Evolutionary conservation across 2,888 invertebrate genomes (phyloP), one percentile per base, ranked within the genome.

Genomic region (Plusia festucae): DNA sequence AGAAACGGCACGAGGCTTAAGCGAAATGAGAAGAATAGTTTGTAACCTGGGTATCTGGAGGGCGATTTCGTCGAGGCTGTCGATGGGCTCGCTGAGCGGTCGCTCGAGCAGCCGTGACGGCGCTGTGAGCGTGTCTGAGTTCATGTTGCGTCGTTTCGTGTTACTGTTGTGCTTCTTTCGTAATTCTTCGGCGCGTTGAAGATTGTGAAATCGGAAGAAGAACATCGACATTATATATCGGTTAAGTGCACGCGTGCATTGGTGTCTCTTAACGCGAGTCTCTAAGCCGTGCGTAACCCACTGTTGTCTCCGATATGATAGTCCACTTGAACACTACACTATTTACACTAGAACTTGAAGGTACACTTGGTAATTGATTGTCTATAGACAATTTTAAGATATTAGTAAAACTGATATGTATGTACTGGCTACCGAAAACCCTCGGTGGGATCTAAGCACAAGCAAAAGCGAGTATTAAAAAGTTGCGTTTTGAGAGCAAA

Each of bases 131-230:
- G 93, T 95, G 91, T 96, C 97, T 85, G 91, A 88, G 76, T 83
- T 87, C 91, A 91, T 91, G 81, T 85, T 90, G 75, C 80, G 84
- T 75, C 81, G 88, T 78, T 87, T 90, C 69, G 66, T 76, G 74
- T 82, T 85, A 79, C 83, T 85, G 75, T 76, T 84, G 73, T 79
- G 73, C 82, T 87, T 90, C 83, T 85, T 90, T 73, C 90, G 87
- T 57, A 88, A 91, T 93, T 98, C 98, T 95, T 97, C 97, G 91
- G 97, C 97, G 76, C 98, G 97, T 93, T 97, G 98, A 90, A 97
- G 96, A 95, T 98, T 98, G 96, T 98, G 98, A 92, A 98, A 97
- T 85, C 98, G 98, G 95, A 98, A 98, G 97, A 98, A 98, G 96
- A 98, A 98, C 96, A 98, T 97, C 96, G 98, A 98, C 98, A 98